A percentile compares a stretch with the other conserved stretches of the same genome.
These are phyloP conservation scores for Chironomus tepperi DNA, from an alignment of 1,140 invertebrate genomes.

Conservation along the genomic window DNA sequence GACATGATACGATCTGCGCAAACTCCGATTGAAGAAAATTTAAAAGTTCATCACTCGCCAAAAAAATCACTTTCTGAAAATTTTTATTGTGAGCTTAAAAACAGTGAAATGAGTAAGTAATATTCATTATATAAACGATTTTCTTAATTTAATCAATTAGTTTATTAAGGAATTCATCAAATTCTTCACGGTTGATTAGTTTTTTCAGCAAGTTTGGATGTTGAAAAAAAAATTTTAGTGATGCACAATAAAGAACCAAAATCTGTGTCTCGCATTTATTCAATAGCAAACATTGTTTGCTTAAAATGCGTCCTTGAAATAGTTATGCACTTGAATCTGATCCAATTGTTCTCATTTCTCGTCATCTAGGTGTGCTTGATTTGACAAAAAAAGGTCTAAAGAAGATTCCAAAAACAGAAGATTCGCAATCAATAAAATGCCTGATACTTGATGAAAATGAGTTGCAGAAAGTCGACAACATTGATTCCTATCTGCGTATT, in stretches of 20 bases:
- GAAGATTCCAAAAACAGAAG: slow-evolving; percentile 59
- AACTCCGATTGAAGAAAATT: background rate
- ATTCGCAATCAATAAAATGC: slow-evolving; percentile 56
- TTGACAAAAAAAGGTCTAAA: slow-evolving; percentile 60
- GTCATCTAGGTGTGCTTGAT: slow-evolving; percentile 43
- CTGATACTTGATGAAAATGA: slow-evolving; percentile 81
- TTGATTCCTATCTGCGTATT: slow-evolving; percentile 69
- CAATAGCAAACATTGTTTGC: background rate
- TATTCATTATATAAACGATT: background rate
- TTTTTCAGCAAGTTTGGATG: no score
- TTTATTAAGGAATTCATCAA: no score
- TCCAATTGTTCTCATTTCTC: background rate
- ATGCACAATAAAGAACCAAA: background rate
- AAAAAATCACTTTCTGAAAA: slow-evolving; percentile 5
- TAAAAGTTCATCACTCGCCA: background rate
- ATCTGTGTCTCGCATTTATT: background rate
- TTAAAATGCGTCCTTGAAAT: background rate
- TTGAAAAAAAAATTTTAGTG: no score
- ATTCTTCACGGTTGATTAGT: no score
- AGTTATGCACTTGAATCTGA: background rate
- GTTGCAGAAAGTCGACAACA: slow-evolving; percentile 74
- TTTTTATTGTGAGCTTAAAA: background rate
- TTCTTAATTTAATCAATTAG: no score
- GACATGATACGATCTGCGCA: background rate
- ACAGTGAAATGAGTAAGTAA: slow-evolving; percentile 1